Conservation (phyloP, 2,888 invertebrate species). For the Nyleta sp. region DNA sequence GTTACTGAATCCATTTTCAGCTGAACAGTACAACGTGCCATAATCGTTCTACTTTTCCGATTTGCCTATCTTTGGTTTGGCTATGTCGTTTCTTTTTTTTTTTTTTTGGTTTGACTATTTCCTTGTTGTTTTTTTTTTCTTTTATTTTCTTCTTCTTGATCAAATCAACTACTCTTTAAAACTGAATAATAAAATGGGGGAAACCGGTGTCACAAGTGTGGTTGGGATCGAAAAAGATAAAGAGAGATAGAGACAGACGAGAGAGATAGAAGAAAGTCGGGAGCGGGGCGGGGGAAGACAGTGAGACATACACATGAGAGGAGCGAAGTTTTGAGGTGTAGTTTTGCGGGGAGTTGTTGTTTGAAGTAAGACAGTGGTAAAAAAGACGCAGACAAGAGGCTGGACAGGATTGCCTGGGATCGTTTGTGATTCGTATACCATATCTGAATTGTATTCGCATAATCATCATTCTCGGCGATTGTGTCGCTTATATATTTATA, state of each 20-base stretch:
- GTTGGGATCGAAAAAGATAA: constrained; percentile 46
- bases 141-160: constrained; percentile 3
- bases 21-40: constrained; percentile 16
- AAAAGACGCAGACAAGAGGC: constrained; percentile 82
- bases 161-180: constrained; percentile 17
- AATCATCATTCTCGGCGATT: constrained; percentile 36
- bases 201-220: constrained; percentile 49
- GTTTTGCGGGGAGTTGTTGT: constrained; percentile 66
- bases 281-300: constrained; percentile 30
- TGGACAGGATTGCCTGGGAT: constrained; percentile 74
- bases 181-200: constrained; percentile 50
- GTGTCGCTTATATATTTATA: constrained; percentile 18
- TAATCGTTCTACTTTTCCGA: constrained; percentile 29
- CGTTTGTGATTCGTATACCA: constrained; percentile 63
- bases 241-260: constrained; percentile 47
- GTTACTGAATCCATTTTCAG: constrained; percentile 39
- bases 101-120: constrained; percentile 1
- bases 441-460: constrained; percentile 31
- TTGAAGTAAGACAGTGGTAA: constrained; percentile 74
- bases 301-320: constrained; percentile 73
- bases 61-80: constrained; percentile 57
- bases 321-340: constrained; percentile 43
- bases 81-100: constrained; percentile 3
- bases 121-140: constrained; percentile 1
- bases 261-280: constrained; percentile 36